Conservation (phyloP, 2,797 vertebrate genomes). For the Alfaro cultratus region DNA sequence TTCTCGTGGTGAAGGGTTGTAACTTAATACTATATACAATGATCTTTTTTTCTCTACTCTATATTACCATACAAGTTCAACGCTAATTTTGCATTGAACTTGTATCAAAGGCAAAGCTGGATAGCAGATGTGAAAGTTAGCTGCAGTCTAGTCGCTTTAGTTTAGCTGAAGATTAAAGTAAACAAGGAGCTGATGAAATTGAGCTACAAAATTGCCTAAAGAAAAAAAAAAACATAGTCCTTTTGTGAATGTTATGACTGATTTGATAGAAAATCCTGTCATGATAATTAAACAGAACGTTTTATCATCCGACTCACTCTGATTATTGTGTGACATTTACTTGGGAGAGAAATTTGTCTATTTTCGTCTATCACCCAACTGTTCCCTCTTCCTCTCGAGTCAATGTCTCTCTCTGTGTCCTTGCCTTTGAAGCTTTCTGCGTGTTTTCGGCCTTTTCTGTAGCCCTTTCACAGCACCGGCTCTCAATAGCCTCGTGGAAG, state of each 20-base stretch:
- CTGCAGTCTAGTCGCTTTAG: neutral
- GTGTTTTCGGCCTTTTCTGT: conserved; percentile 40
- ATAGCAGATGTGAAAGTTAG: neutral
- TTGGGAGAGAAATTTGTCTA: conserved; percentile 62
- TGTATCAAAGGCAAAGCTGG: neutral
- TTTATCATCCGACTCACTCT: conserved; percentile 48
- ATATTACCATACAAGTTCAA: conserved; percentile 9
- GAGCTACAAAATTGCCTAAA: conserved; percentile 8
- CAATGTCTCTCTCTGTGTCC: conserved; percentile 62
- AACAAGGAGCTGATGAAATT: neutral
- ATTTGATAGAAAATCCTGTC: conserved; percentile 48
- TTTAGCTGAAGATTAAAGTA: neutral
- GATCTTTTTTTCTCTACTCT: conserved; percentile 6
- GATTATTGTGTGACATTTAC: conserved; percentile 65
- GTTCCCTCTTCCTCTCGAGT: conserved; percentile 52
- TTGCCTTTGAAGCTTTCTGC: conserved; percentile 62
- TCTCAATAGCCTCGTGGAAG: conserved; percentile 34
- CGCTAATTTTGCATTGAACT: conserved; percentile 30
- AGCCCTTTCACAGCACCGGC: conserved; percentile 22
- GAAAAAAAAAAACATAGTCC: conserved; percentile 30
- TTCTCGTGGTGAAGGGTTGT: conserved; percentile 42
- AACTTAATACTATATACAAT: conserved; percentile 52
- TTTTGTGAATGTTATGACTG: conserved; percentile 37
- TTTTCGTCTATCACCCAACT: conserved; percentile 58
- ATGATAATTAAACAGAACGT: conserved; percentile 56